Conservation (phyloP, 2,113 vertebrate genomes). For the Percina caprodes region DNA sequence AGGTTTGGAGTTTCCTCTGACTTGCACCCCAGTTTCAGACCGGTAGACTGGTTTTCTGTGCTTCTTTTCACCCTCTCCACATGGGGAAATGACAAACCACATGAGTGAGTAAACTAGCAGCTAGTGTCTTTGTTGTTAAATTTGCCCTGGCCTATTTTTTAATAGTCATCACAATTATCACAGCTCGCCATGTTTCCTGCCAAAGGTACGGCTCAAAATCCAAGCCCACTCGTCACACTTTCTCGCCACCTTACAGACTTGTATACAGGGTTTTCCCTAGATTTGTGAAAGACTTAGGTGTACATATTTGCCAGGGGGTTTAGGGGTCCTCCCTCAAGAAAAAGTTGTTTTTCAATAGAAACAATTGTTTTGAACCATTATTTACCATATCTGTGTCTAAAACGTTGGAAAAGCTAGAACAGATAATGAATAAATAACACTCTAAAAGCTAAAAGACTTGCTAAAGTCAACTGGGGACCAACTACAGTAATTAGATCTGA, state of each 20-base stretch:
- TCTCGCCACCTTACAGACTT: slow-evolving; percentile 3
- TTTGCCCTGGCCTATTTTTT: slow-evolving; percentile 40
- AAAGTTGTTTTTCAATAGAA: no score
- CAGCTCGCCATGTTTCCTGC: slow-evolving; percentile 18
- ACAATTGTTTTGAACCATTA: no score
- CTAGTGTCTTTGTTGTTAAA: slow-evolving; percentile 10
- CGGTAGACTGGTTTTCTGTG: background rate
- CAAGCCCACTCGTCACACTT: background rate
- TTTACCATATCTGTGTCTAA: no score
- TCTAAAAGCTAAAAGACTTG: no score
- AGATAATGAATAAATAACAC: no score
- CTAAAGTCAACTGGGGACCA: no score
- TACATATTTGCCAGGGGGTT: no score
- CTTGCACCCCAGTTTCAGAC: background rate
- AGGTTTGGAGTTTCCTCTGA: background rate
- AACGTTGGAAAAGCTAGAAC: no score
- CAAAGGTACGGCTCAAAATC: slow-evolving; percentile 13
- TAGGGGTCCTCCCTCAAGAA: no score
- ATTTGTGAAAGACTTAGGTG: no score
- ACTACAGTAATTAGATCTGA: no score
- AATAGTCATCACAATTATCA: slow-evolving; percentile 7
- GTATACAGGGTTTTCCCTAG: background rate
- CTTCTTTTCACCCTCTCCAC: background rate
- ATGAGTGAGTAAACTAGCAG: background rate
- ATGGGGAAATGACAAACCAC: slow-evolving; percentile 28